Evolutionary conservation across 2,113 vertebrate genomes (phyloP).

Genomic region (Corythornis madagascariensis): DNA sequence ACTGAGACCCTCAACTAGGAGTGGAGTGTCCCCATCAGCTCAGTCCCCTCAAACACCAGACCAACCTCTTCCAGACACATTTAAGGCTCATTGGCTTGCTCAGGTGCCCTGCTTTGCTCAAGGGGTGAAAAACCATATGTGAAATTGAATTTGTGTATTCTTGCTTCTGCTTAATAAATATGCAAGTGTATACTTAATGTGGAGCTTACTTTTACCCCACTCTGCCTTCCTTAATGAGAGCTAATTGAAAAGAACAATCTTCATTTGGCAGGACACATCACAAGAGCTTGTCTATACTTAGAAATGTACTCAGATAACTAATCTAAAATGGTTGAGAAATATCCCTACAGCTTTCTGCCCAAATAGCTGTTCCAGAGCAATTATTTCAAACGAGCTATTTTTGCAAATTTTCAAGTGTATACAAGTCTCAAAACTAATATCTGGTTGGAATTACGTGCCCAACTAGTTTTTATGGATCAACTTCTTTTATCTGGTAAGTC

Average conservation of each 20-base stretch:
- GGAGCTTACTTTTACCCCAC: constrained; percentile 12
- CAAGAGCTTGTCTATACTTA: constrained; percentile 40
- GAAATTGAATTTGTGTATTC: not conserved
- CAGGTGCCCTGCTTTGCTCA: not conserved
- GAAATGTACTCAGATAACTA: constrained; percentile 53
- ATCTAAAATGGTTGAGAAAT: constrained; percentile 53
- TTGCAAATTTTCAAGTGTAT: constrained; percentile 63
- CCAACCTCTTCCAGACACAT: fast-evolving
- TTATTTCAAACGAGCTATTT: constrained; percentile 64
- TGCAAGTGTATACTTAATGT: constrained; percentile 20
- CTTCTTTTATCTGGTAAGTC: not conserved
- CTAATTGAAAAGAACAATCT: constrained; percentile 55
- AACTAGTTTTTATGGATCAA: constrained; percentile 35
- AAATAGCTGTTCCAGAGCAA: constrained; percentile 57
- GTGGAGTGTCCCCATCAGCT: not conserved
- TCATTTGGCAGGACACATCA: constrained; percentile 27
- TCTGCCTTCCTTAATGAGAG: constrained; percentile 37
- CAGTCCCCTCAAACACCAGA: not conserved
- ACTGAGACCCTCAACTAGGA: not conserved
- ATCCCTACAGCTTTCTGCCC: constrained; percentile 63
- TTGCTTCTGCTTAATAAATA: constrained; percentile 29
- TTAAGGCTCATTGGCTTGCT: not conserved
- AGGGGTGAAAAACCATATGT: not conserved
- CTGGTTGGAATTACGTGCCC: not conserved
- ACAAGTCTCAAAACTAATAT: constrained; percentile 56